phyloP scores from a whole-genome alignment of 1,140 invertebrate species.

The Sinella curviseta region DNA sequence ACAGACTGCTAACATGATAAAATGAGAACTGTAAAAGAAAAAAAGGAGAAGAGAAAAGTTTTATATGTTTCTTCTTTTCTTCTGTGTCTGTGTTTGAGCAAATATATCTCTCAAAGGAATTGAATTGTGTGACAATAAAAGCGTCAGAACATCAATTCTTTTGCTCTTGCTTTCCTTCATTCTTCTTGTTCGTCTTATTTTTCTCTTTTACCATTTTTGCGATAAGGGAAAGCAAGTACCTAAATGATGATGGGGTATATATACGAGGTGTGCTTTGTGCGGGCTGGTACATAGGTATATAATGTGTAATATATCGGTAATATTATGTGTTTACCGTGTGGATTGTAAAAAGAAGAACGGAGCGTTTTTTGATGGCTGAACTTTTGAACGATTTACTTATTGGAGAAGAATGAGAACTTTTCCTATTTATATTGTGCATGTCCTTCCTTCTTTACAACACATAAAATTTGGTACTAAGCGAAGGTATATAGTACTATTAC shows the following conservation, averaged over 20 bases:
- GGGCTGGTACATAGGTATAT: too few species aligned
- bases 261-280: too few species aligned
- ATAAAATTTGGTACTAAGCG: too few species aligned
- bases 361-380: slow-evolving; percentile 36
- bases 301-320: too few species aligned
- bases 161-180: neutral
- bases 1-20: too few species aligned
- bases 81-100: neutral
- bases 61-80: slow-evolving; percentile 9
- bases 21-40: too few species aligned
- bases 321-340: neutral
- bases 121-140: slow-evolving; percentile 40
- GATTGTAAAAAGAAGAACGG: neutral
- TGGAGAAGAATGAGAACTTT: slow-evolving; percentile 17
- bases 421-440: slow-evolving; percentile 18
- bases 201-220: neutral
- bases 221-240: neutral
- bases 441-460: neutral
- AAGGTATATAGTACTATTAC: neutral
- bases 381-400: slow-evolving; percentile 28
- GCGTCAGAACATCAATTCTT: slow-evolving; percentile 36
- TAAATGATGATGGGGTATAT: neutral
- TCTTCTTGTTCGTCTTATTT: slow-evolving; percentile 2
- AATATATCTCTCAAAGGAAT: slow-evolving; percentile 29
- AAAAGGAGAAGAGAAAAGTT: neutral